These are phyloP conservation scores for Coronaproctus castanopsis DNA, from an alignment of 2,888 invertebrate species.

Conservation along the genomic window DNA sequence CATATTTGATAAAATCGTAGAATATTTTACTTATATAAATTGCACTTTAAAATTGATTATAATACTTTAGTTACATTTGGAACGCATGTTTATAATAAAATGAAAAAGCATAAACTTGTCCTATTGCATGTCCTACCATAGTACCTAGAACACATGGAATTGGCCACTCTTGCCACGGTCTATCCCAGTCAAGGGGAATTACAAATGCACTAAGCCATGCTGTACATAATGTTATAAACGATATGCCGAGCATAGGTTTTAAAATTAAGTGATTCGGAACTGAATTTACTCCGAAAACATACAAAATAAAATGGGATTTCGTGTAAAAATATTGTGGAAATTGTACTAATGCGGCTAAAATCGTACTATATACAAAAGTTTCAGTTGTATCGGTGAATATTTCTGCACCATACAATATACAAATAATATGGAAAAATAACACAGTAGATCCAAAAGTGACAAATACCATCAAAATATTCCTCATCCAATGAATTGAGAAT, in stretches of 20 bases:
- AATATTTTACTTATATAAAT: no score
- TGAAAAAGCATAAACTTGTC: slow-evolving; percentile 9
- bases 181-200: slow-evolving; percentile 79
- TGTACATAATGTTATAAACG: background rate
- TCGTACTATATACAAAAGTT: slow-evolving; percentile 43
- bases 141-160: slow-evolving; percentile 50
- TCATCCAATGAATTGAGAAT: no score
- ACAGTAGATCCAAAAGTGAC: background rate
- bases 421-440: background rate
- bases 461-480: background rate
- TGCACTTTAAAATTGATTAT: no score
- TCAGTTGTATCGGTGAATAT: background rate
- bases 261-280: background rate
- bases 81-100: background rate
- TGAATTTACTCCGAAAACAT: background rate
- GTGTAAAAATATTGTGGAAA: slow-evolving; percentile 40
- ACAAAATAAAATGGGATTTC: background rate
- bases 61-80: no score
- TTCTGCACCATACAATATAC: background rate
- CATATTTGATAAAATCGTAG: no score
- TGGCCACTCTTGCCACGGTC: slow-evolving; percentile 69
- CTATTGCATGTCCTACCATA: slow-evolving; percentile 30
- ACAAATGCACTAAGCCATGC: slow-evolving; percentile 68
- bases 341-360: slow-evolving; percentile 39
- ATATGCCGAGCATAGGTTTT: background rate